Evolutionary conservation across 2,888 invertebrate genomes (phyloP), one percentile per base, ranked within the genome.

Genomic region (Eristalinus aeneus): DNA sequence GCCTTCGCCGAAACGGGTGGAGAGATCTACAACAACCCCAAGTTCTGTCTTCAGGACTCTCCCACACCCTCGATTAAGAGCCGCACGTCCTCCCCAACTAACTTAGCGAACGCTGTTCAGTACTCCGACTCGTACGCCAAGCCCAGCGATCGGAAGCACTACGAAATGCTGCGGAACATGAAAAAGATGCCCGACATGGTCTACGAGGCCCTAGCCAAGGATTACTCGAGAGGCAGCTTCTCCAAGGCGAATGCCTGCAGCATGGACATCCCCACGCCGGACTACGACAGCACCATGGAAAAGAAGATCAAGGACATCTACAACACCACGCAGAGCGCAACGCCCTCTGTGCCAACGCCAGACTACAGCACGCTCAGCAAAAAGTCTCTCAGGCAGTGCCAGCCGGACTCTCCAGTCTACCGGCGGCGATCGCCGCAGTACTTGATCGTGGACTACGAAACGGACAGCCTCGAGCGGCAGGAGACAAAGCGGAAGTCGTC

Each of bases 381-480:
- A 12, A 91, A 92, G 31, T 91, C 91, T 0, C 88, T 92, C 2
- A 90, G 92, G 8, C 92, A 92, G 68, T 91, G 91, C 77, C 92
- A 92, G 67, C 93, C 92, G 0, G 93, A 92, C 90, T 93, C 92
- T 53, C 93, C 90, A 77, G 92, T 93, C 56, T 93, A 92, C 77
- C 87, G 91, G 5, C 88, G 92, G 88, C 91, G 93, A 89, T 90
- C 90, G 36, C 89, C 93, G 58, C 90, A 91, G 89, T 90, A 92
- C 81, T 91, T 93, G 64, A 93, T 93, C 32, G 94, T 94, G 67
- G 96, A 96, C 90, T 96, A 96, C 88, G 96, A 96, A 90, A 95
- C 95, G 0, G 96, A 96, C 89, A 96, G 96, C 90, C 93, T 96
- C 87, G 96, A 96, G 92, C 93, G 96, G 87, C 93, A 93, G 79